Conservation (phyloP, 2,797 vertebrate genomes). For the Cirrhinus mrigala region DNA sequence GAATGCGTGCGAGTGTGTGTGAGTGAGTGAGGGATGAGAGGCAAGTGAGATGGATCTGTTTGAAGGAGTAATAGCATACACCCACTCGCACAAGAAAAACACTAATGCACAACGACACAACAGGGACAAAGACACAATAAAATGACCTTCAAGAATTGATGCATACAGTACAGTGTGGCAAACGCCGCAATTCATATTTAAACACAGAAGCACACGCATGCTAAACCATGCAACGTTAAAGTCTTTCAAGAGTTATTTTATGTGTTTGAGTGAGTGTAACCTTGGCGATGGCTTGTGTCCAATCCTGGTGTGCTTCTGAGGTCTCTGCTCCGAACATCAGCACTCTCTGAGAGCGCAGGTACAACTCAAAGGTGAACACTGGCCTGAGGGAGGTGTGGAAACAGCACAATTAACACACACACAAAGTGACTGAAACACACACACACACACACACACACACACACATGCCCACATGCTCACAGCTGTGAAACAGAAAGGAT, state of each 20-base stretch:
- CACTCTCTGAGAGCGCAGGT: constrained; percentile 86
- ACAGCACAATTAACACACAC: constrained; percentile 58
- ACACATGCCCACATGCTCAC: constrained; percentile 46
- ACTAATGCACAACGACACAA: constrained; percentile 24
- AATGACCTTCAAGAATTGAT: constrained; percentile 22
- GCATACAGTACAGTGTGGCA: background rate
- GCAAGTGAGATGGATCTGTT: constrained; percentile 40
- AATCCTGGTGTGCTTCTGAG: constrained; percentile 86
- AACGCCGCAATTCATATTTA: constrained; percentile 2
- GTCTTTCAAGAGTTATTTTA: constrained; percentile 24
- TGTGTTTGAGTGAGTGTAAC: constrained; percentile 72
- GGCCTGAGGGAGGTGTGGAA: constrained; percentile 74
- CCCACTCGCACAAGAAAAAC: constrained; percentile 20
- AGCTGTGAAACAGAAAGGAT: constrained; percentile 62
- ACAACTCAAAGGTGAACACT: constrained; percentile 92
- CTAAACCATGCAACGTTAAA: background rate
- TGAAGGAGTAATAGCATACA: constrained; percentile 45
- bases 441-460: constrained; percentile 57
- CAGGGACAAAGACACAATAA: constrained; percentile 25
- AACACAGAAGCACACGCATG: background rate
- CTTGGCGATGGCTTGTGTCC: constrained; percentile 91
- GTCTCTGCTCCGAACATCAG: constrained; percentile 90
- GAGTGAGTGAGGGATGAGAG: constrained; percentile 32
- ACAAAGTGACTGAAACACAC: constrained; percentile 48
- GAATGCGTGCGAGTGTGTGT: constrained; percentile 33